These are phyloP conservation scores for Abscondita cerata DNA, from an alignment of 2,888 invertebrate genomes.

Conservation along the genomic window DNA sequence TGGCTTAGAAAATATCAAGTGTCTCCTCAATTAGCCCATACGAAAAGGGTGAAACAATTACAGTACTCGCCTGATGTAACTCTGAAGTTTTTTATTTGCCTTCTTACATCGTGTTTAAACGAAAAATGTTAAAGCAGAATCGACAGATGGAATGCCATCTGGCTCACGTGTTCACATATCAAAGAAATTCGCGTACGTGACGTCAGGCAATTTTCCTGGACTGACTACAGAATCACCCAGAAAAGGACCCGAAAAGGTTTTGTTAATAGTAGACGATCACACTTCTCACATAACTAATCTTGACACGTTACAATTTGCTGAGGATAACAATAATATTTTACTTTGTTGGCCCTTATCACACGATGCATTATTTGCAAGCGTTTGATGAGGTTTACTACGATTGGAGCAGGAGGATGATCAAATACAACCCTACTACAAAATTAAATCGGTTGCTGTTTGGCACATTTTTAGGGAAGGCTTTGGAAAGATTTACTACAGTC, in stretches of 20 bases:
- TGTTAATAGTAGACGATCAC: not conserved
- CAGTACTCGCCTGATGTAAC: constrained; percentile 28
- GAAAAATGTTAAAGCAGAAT: constrained; percentile 27
- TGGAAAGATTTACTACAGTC: too few species aligned
- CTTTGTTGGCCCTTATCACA: not conserved
- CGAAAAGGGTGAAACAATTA: constrained; percentile 34
- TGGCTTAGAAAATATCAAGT: too few species aligned
- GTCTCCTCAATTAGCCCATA: not conserved
- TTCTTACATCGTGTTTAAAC: constrained; percentile 33
- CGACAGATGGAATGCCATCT: constrained; percentile 21
- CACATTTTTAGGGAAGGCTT: too few species aligned
- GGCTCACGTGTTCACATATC: constrained; percentile 23
- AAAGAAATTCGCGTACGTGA: constrained; percentile 31
- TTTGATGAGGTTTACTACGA: not conserved
- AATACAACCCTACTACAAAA: too few species aligned
- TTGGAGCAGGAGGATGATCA: not conserved
- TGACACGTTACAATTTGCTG: not conserved
- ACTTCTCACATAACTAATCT: not conserved
- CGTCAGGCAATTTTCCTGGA: constrained; percentile 24
- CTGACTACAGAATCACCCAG: constrained; percentile 21
- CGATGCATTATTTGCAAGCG: not conserved
- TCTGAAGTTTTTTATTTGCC: constrained; percentile 29
- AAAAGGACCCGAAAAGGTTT: constrained; percentile 8
- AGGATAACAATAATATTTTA: not conserved
- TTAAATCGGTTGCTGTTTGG: too few species aligned